Percentiles rank a stretch among this genome's conserved stretches.
These are phyloP conservation scores for Bucco capensis DNA, from an alignment of 2,113 vertebrate species.

Conservation along the genomic window DNA sequence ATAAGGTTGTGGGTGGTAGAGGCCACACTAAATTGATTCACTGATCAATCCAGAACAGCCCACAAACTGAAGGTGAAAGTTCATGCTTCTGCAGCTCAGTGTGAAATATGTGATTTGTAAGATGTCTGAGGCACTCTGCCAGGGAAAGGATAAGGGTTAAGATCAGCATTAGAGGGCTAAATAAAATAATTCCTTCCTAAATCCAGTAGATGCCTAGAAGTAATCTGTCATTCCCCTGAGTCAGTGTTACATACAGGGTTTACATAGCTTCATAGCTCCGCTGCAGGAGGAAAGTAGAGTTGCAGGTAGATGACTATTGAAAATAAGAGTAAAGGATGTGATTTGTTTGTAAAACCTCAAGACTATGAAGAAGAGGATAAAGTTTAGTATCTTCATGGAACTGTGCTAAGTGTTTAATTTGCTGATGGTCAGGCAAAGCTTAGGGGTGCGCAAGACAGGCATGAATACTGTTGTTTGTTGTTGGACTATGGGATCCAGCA, in stretches of 20 bases:
- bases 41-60: background rate
- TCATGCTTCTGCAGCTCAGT: background rate
- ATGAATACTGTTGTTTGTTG: background rate
- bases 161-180: background rate
- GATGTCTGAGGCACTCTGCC: background rate
- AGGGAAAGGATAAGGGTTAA: background rate
- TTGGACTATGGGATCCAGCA: background rate
- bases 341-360: background rate
- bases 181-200: background rate
- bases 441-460: background rate
- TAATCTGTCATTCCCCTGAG: background rate
- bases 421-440: background rate
- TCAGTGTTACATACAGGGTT: accelerated
- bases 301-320: background rate
- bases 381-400: background rate
- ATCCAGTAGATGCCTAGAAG: background rate
- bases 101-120: background rate
- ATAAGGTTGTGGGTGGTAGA: background rate
- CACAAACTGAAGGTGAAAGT: background rate
- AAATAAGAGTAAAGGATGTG: background rate
- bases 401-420: background rate
- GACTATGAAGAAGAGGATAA: background rate
- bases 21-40: background rate
- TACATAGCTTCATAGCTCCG: background rate
- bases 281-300: background rate